Evolutionary conservation across 2,113 vertebrate genomes (phyloP).

Genomic region (Gobiocypris rarus): DNA sequence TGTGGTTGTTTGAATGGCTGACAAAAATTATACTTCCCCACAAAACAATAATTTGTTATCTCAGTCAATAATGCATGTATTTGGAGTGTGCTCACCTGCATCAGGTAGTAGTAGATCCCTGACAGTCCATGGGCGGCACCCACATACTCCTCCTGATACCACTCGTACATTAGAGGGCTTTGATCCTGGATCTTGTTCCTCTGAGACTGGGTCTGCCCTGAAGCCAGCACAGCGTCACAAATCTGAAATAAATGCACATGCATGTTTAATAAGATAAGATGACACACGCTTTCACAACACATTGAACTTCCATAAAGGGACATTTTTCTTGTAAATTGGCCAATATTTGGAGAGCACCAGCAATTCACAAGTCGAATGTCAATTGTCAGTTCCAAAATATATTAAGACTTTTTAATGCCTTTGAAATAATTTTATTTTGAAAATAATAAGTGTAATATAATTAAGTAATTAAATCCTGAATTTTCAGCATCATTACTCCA

Average conservation of each 20-base stretch:
- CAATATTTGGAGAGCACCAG: neutral
- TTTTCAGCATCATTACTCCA: neutral
- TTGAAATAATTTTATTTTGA: neutral
- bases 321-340: neutral
- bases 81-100: constrained; percentile 83
- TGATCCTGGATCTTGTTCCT: constrained; percentile 82
- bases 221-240: constrained; percentile 81
- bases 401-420: neutral
- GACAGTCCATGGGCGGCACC: constrained; percentile 94
- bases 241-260: constrained; percentile 74
- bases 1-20: neutral
- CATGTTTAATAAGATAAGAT: neutral
- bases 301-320: neutral
- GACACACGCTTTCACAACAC: neutral
- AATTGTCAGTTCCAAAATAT: neutral
- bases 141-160: constrained; percentile 94
- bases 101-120: constrained; percentile 95
- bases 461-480: neutral
- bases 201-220: constrained; percentile 86
- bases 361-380: neutral
- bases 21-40: neutral
- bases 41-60: neutral
- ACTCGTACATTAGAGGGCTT: constrained; percentile 93
- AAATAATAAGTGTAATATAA: neutral
- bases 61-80: neutral